A percentile compares a stretch with the other conserved stretches of the same genome.
These are phyloP conservation scores for Stegodyphus dumicola DNA, from an alignment of 1,140 invertebrate species.

Conservation along the genomic window DNA sequence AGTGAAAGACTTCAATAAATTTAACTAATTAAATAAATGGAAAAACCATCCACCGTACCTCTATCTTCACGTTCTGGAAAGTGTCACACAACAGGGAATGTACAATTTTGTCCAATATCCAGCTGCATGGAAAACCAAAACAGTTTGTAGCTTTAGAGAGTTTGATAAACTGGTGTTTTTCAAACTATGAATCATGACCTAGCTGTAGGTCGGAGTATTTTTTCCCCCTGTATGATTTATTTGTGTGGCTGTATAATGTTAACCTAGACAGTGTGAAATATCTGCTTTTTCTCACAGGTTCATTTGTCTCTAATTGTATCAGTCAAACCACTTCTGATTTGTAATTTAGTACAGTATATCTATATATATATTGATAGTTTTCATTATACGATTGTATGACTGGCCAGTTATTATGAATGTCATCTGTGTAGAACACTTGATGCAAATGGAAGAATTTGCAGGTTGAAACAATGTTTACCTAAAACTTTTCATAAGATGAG, in stretches of 20 bases:
- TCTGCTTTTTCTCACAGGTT: neutral
- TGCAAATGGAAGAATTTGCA: no score
- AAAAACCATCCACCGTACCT: conserved; percentile 44
- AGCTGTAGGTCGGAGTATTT: neutral
- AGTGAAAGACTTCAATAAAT: conserved; percentile 53
- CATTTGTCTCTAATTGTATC: no score
- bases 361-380: no score
- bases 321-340: no score
- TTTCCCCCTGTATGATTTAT: neutral
- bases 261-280: neutral
- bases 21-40: conserved; percentile 24
- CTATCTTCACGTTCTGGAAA: conserved; percentile 34
- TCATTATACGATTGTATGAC: no score
- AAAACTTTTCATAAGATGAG: no score
- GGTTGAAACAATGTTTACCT: no score
- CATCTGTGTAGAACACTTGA: no score
- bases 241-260: neutral
- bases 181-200: conserved; percentile 16
- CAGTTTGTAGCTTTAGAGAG: conserved; percentile 41
- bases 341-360: no score
- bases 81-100: conserved; percentile 1
- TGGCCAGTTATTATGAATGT: no score
- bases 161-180: conserved; percentile 37
- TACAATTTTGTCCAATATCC: conserved; percentile 19
- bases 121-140: conserved; percentile 32